Conservation (phyloP, 2,113 vertebrate genomes). For the Montifringilla adamsi region DNA sequence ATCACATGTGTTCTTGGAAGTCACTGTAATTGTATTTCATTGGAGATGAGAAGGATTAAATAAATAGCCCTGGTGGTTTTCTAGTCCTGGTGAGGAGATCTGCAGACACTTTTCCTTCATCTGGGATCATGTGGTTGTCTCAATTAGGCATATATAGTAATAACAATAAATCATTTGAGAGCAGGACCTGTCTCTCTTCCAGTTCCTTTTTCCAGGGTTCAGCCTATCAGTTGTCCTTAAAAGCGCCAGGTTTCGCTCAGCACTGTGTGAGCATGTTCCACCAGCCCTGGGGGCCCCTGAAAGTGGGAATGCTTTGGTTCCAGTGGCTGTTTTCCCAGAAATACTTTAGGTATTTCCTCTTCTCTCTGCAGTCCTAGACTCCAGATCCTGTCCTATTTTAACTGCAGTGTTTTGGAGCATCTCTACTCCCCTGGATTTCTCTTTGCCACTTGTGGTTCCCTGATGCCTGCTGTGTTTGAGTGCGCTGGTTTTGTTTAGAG, state of each 20-base stretch:
- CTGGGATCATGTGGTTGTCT: background rate
- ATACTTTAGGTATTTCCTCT: background rate
- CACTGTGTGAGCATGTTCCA: background rate
- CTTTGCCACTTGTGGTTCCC: background rate
- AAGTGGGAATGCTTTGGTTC: background rate
- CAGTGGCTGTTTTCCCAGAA: constrained; percentile 2
- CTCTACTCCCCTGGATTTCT: background rate
- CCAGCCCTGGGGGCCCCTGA: background rate
- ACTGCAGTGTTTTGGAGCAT: background rate
- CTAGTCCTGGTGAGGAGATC: background rate
- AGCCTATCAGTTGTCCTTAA: background rate
- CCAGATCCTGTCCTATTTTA: background rate
- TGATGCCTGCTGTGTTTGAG: fast-evolving
- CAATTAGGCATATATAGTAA: background rate
- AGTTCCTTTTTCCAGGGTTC: background rate
- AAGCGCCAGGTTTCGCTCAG: background rate
- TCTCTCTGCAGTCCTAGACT: background rate
- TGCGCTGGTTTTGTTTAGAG: background rate
- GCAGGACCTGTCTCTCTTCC: background rate
- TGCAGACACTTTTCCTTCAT: background rate
- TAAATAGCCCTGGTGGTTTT: background rate
- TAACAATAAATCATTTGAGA: background rate
- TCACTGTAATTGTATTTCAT: background rate
- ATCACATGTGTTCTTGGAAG: constrained; percentile 10
- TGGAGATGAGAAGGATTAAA: background rate